phyloP scores from a whole-genome alignment of 2,113 vertebrate genomes.

The Papio anubis region DNA sequence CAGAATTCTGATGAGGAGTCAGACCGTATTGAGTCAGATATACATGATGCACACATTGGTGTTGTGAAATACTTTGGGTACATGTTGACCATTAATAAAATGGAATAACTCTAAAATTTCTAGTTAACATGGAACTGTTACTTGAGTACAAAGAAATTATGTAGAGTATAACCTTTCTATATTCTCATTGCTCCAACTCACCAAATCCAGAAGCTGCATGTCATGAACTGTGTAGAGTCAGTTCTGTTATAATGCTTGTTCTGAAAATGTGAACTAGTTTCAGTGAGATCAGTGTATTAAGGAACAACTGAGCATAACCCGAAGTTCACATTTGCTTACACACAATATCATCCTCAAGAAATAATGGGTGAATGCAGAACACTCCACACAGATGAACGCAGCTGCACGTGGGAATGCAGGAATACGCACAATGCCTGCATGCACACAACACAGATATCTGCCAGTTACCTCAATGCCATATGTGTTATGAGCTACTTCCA shows the following conservation, averaged over 20 bases:
- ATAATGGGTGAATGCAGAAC: not conserved
- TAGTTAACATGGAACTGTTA: not conserved
- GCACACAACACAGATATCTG: fast-evolving
- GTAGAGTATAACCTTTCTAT: not conserved
- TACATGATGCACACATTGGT: not conserved
- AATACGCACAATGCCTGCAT: not conserved
- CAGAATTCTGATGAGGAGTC: not conserved
- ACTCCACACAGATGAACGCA: not conserved
- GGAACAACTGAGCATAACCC: not conserved
- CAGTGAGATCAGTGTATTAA: not conserved
- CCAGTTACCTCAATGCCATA: not conserved
- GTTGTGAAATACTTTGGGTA: not conserved
- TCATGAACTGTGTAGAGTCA: not conserved
- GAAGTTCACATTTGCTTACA: not conserved
- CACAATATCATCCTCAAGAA: not conserved
- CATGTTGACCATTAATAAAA: not conserved
- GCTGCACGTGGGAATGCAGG: not conserved
- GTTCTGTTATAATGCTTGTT: not conserved
- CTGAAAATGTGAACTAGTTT: conserved; percentile 1
- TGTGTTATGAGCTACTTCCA: too few relatives aligned
- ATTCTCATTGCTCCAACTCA: not conserved
- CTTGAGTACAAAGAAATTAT: not conserved
- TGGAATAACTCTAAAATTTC: not conserved
- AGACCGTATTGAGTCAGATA: not conserved
- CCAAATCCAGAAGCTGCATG: not conserved